A percentile compares a stretch with the other conserved stretches of the same genome.
Conservation (phyloP, 2,888 invertebrate genomes). For the Platypus cylindrus region DNA sequence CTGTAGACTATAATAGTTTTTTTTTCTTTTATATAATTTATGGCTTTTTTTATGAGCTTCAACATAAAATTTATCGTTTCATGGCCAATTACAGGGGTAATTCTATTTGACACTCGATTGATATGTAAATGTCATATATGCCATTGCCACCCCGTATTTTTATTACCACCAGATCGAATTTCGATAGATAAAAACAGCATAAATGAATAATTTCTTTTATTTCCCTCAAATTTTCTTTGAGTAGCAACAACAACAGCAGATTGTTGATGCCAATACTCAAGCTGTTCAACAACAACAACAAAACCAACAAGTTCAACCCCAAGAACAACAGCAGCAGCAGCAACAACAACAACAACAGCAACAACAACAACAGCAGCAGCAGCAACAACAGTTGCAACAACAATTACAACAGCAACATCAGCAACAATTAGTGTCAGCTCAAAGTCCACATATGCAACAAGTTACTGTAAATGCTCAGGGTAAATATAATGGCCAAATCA, state of each 20-base stretch:
- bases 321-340: conserved; percentile 38
- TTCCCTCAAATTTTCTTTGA: no score
- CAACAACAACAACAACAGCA: conserved; percentile 43
- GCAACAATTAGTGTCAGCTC: conserved; percentile 27
- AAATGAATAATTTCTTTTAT: no score
- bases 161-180: no score
- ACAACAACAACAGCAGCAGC: conserved; percentile 25
- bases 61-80: no score
- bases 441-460: conserved; percentile 18
- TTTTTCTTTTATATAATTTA: no score
- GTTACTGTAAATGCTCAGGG: conserved; percentile 27
- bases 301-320: conserved; percentile 38
- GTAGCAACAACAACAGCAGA: conserved; percentile 27
- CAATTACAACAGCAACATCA: conserved; percentile 20
- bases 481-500: conserved; percentile 6
- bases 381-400: conserved; percentile 36
- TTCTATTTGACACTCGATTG: no score
- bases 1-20: no score
- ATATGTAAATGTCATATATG: no score
- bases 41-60: no score
- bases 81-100: no score
- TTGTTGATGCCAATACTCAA: conserved; percentile 30
- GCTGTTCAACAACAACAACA: conserved; percentile 40
- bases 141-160: no score
- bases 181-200: no score